Evolutionary conservation across 2,113 vertebrate species (phyloP).

Genomic region (Phrynosoma blainvillii): DNA sequence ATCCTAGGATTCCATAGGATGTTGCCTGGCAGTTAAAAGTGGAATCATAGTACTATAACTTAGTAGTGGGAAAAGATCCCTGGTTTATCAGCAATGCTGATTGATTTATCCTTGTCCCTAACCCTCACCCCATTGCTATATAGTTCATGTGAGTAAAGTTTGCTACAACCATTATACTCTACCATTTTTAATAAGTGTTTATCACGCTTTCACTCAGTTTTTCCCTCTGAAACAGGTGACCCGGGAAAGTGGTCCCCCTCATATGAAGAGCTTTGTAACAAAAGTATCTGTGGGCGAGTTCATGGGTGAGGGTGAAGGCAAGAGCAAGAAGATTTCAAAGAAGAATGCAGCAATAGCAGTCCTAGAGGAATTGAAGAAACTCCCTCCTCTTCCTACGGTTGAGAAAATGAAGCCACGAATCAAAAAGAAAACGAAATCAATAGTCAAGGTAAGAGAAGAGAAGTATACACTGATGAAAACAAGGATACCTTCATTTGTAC

Average conservation of each 20-base stretch:
- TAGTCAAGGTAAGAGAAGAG: constrained; percentile 87
- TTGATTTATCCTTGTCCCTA: not conserved
- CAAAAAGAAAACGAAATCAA: constrained; percentile 99
- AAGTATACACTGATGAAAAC: not conserved
- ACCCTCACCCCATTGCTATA: not conserved
- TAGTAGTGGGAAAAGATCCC: no score
- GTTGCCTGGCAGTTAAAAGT: no score
- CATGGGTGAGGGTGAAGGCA: constrained; percentile 93
- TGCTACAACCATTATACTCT: constrained; percentile 62
- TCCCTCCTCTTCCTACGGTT: constrained; percentile 88
- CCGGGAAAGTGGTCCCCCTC: constrained; percentile 94
- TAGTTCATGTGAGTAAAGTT: constrained; percentile 54
- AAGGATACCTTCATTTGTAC: not conserved
- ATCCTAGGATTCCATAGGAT: no score
- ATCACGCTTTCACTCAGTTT: constrained; percentile 81
- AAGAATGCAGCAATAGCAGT: constrained; percentile 93
- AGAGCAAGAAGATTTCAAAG: constrained; percentile 99
- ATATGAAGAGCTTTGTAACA: constrained; percentile 97
- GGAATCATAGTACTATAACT: no score
- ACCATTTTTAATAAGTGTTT: constrained; percentile 72
- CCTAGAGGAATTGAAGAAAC: constrained; percentile 88
- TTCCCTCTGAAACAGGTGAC: constrained; percentile 89
- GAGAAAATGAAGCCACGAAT: constrained; percentile 95
- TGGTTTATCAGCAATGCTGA: constrained; percentile 20
- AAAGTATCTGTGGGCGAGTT: constrained; percentile 92